Evolutionary conservation across 2,888 invertebrate genomes (phyloP), one percentile per base, ranked within the genome.

Genomic region (Drosophila macrospina): DNA sequence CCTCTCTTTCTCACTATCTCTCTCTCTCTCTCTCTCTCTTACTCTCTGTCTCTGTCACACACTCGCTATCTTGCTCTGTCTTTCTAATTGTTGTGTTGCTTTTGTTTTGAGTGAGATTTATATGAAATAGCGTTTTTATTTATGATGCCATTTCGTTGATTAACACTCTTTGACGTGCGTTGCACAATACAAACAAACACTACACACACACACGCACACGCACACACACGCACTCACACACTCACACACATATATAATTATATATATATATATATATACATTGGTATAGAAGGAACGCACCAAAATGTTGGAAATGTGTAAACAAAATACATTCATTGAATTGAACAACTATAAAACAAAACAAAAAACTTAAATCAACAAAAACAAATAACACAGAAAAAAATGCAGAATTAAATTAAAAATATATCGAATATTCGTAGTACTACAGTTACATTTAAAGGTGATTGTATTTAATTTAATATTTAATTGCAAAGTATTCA

Each of bases 81-180:
- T 30, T 20, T 56, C 67, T 74, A 67, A 57, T 62, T 68, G 51
- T 74, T 61, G 63, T 56, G 45, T 34, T 77, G 70, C 63, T 85
- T 69, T 71, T 78, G 74, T 83, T 86, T 86, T 86, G 88, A 88
- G 88, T 86, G 86, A 85, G 76, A 83, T 88, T 85, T 88, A 82
- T 87, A 70, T 71, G 87, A 80, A 79, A 84, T 79, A 75, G 55
- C 63, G 60, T 86, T 86, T 86, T 86, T 88, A 88, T 89, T 86
- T 86, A 86, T 89, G 89, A 87, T 78, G 74, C 85, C 85, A 88
- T 84, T 85, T 74, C 72, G 78, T 85, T 86, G 86, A 86, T 86
- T 86, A 89, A 86, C 86, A 89, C 78, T 74, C 83, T 82, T 87
- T 80, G 87, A 81, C 56, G 75, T 70, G 50, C 41, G 36, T 42